These are phyloP conservation scores for Papilio xuthus DNA, from an alignment of 1,140 invertebrate species.

Conservation along the genomic window DNA sequence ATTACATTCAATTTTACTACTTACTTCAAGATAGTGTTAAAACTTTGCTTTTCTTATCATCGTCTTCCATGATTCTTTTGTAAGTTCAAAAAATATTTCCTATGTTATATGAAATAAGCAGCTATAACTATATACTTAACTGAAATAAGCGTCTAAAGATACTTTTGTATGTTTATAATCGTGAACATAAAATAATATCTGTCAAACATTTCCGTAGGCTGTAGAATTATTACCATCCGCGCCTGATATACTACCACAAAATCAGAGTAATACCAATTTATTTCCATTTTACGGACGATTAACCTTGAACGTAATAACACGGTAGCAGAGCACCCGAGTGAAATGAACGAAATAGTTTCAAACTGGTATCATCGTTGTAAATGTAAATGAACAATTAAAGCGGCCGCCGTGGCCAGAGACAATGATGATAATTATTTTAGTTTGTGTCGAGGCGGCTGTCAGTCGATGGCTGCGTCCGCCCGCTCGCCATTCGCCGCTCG, in stretches of 20 bases:
- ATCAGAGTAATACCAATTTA: conserved; percentile 67
- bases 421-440: conserved; percentile 82
- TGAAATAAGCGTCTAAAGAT: neutral
- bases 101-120: neutral
- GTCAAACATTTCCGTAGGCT: neutral
- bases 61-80: neutral
- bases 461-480: conserved; percentile 49
- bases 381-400: conserved; percentile 82
- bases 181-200: neutral
- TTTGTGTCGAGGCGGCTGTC: conserved; percentile 77
- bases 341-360: conserved; percentile 80
- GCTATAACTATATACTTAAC: neutral
- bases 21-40: conserved; percentile 19
- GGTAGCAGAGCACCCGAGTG: conserved; percentile 65
- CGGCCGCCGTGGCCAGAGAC: conserved; percentile 77
- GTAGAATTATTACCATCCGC: neutral
- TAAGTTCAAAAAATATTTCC: neutral
- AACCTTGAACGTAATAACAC: conserved; percentile 75
- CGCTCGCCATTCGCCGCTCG: conserved; percentile 51
- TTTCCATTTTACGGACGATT: conserved; percentile 80
- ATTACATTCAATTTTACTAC: conserved; percentile 31
- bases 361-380: conserved; percentile 80
- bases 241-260: conserved; percentile 29
- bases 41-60: neutral
- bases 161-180: neutral